Evolutionary conservation across 2,797 vertebrate species (phyloP), one percentile per base, ranked within the genome.

Genomic region (Manis javanica): DNA sequence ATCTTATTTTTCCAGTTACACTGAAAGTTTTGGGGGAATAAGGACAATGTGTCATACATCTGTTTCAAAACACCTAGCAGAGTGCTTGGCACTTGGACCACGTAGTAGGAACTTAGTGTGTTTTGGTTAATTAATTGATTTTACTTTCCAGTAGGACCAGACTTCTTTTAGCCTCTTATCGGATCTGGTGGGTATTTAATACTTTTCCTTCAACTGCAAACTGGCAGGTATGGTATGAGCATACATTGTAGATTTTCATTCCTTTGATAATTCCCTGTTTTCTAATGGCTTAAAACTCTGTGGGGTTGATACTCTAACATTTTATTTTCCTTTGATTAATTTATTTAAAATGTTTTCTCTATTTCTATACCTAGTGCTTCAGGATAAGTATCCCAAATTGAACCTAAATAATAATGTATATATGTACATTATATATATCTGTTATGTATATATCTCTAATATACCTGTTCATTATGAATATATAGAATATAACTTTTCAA

Each of bases 321-420:
- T 86, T 89, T 78, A 79, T 90, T 16, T 63, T 85, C 69, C 84
- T 91, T 96, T 83, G 59, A 82, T 93, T 91, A 49, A 42, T 85
- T 8, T 85, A 79, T 57, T 61, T 71, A 68, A 89, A 77, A 13
- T 71, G 7, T 71, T 77, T 87, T 82, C 49, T 82, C 49, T 71
- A 59, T 63, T 37, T 26, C 13, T 85, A 71, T 0, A n/a, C 14
- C 24, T 83, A 49, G 21, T 90, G n/a, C 23, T 92, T 94, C 53
- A 79, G 9, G 5, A 59, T 82, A 81, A 82, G 72, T 85, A 66
- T 51, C 12, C 7, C 31, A 55, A 64, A 83, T 53, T 96, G 61
- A 93, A 89, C 34, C 31, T 34, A 23, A 71, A 68, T 26, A 85
- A 18, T 69, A 85, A 71, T 90, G 46, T 3, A n/a, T 71, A 53